phyloP scores from a whole-genome alignment of 2,797 vertebrate species.

The Avahi laniger region DNA sequence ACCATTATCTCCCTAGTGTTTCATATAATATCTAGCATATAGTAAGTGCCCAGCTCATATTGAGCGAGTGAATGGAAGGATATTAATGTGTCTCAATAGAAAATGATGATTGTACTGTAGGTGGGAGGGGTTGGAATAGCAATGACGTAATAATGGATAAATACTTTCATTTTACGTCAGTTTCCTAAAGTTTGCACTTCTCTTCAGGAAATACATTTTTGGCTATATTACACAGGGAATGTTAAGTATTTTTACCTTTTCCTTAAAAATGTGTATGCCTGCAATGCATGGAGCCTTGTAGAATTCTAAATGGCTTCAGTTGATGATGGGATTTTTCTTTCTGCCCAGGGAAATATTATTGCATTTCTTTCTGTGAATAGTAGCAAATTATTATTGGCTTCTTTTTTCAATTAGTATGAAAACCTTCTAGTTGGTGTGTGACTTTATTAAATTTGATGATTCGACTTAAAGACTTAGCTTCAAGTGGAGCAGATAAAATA shows the following conservation, averaged over 20 bases:
- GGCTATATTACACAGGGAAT: background rate
- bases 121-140: background rate
- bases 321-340: background rate
- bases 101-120: background rate
- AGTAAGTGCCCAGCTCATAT: background rate
- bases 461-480: conserved; percentile 11
- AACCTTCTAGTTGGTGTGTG: conserved; percentile 38
- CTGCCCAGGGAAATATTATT: background rate
- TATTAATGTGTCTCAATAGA: background rate
- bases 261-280: background rate
- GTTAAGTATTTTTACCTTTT: background rate
- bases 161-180: background rate
- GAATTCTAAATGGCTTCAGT: background rate
- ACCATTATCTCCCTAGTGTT: background rate
- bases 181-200: background rate
- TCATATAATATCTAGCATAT: background rate
- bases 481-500: conserved; percentile 26
- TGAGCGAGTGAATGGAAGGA: background rate
- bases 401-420: background rate
- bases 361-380: background rate
- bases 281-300: background rate
- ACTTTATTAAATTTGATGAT: conserved; percentile 30
- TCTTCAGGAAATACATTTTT: background rate
- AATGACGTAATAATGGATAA: background rate
- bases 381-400: background rate